phyloP scores from a whole-genome alignment of 2,797 vertebrate genomes.

The Sarcophilus harrisii region DNA sequence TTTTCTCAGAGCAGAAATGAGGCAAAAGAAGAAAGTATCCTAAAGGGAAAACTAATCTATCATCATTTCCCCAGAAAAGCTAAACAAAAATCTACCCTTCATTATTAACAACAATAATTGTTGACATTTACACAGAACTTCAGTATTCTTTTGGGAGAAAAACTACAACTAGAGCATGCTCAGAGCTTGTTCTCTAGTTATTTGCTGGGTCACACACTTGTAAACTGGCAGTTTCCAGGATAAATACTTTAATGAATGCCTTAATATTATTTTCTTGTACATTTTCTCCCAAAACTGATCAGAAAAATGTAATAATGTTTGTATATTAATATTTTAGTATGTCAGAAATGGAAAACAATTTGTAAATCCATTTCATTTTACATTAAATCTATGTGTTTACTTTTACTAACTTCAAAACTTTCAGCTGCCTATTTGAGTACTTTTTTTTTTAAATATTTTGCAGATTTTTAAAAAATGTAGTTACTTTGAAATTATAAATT shows the following conservation, averaged over 20 bases:
- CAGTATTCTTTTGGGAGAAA: neutral
- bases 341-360: constrained; percentile 57
- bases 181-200: neutral
- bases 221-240: constrained; percentile 37
- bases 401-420: constrained; percentile 52
- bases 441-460: constrained; percentile 49
- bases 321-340: neutral
- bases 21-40: constrained; percentile 6
- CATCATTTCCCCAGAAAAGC: constrained; percentile 43
- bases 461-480: constrained; percentile 37
- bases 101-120: neutral
- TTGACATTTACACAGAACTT: neutral
- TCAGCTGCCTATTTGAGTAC: constrained; percentile 26
- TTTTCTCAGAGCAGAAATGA: constrained; percentile 14
- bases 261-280: neutral
- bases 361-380: constrained; percentile 47
- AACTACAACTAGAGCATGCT: neutral
- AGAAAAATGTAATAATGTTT: neutral
- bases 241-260: neutral
- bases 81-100: constrained; percentile 24
- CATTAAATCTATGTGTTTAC: constrained; percentile 47
- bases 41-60: neutral
- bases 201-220: constrained; percentile 12
- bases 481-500: constrained; percentile 58
- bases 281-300: neutral